Evolutionary conservation across 2,797 vertebrate genomes (phyloP), one percentile per base, ranked within the genome.

Genomic region (Pitangus sulphuratus): DNA sequence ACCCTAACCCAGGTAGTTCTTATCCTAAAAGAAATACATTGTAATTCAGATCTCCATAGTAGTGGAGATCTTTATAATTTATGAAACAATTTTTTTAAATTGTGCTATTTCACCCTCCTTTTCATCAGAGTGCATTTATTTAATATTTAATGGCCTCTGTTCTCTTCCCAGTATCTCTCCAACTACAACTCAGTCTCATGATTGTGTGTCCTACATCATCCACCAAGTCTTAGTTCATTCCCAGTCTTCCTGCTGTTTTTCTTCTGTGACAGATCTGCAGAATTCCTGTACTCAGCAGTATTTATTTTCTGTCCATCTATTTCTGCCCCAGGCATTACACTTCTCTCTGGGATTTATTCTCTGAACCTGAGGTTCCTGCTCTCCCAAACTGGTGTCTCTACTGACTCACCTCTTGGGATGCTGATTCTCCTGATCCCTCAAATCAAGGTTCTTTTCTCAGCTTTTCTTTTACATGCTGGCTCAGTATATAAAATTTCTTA

Each of bases 251-350:
- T 62, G 61, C 35, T 84, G 7, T 44, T 90, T 88, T 75, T 47
- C 64, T 90, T 90, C 68, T 15, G 2, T 22, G 37, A 22, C 56
- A 60, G 19, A 51, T 35, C 30, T 72, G 31, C 42, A 50, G 9
- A 84, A 75, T 57, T 87, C 39, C n/a, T 64, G 7, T 56, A 22
- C 56, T 74, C 22, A 11, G 51, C 37, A 70, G 25, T 86, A 35
- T 61, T 82, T 86, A 35, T 57, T 82, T 86, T 17, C 64, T 24
- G 13, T 87, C 10, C 0, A 1, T 44, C 60, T 37, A 8, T 53
- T 92, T 86, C 77, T 65, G 56, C 50, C 0, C 0, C 48, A 20
- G 57, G 64, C 39, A 4, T 68, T 53, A 10, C 1, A 0, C 14
- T 77, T 92, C 66, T 70, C 39, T 69, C 40, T 14, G n/a, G 12